Percentiles rank a stretch among this genome's conserved stretches.
Conservation (phyloP, 1,140 invertebrate genomes). For the Neodiprion lecontei region DNA sequence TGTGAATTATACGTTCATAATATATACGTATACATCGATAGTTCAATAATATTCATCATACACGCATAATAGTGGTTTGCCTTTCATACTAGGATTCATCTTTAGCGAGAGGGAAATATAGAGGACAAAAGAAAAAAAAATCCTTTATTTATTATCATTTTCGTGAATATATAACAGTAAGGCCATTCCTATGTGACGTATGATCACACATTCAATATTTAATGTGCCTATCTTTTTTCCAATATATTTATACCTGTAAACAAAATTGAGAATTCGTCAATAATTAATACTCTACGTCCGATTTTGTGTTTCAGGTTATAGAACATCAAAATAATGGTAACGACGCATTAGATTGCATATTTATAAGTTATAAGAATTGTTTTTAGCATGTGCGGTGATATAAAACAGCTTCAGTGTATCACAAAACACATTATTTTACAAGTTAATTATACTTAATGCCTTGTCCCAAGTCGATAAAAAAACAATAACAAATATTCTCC, state of each 20-base stretch:
- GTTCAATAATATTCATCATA: no score
- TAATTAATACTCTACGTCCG: conserved; percentile 51
- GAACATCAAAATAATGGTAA: conserved; percentile 61
- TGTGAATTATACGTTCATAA: no score
- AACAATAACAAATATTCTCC: no score
- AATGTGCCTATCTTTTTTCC: background rate
- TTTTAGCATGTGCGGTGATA: background rate
- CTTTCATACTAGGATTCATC: background rate
- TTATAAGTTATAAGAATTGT: background rate
- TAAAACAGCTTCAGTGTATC: no score
- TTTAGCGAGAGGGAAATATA: background rate
- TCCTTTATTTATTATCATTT: background rate
- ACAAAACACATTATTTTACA: no score
- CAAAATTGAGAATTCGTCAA: background rate
- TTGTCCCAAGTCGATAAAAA: no score
- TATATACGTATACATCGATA: no score
- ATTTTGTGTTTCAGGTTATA: conserved; percentile 63
- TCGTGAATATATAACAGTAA: background rate
- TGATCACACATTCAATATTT: background rate
- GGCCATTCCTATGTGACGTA: background rate
- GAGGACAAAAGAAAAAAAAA: background rate
- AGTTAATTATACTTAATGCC: no score
- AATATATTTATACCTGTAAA: background rate
- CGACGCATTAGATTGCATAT: conserved; percentile 27
- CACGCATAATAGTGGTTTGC: no score